These are phyloP conservation scores for Diorhabda sublineata DNA, from an alignment of 1,140 invertebrate species.

Conservation along the genomic window DNA sequence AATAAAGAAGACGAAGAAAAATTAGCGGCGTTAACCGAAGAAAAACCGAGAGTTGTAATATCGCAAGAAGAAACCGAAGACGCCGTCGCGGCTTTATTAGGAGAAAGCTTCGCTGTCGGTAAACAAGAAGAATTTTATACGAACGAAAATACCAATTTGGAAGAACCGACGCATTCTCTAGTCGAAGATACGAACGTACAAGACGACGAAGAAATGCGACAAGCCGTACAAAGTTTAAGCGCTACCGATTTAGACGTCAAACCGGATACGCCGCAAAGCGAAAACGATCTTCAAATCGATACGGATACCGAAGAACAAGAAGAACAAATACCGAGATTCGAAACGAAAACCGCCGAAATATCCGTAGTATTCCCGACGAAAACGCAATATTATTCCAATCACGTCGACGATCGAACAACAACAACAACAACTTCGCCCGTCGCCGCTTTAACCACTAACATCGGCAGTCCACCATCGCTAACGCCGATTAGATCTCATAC, in stretches of 20 bases:
- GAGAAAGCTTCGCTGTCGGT: conserved; percentile 69
- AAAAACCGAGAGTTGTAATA: conserved; percentile 77
- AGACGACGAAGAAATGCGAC: conserved; percentile 73
- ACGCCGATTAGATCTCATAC: conserved; percentile 39
- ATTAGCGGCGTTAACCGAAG: conserved; percentile 47
- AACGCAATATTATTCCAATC: conserved; percentile 47
- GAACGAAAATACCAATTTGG: conserved; percentile 39
- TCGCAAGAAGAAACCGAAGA: conserved; percentile 91
- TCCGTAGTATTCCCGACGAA: conserved; percentile 50
- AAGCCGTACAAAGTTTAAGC: conserved; percentile 70
- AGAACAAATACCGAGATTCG: conserved; percentile 42
- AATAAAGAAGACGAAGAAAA: conserved; percentile 45
- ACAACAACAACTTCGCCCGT: conserved; percentile 17
- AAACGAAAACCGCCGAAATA: conserved; percentile 48
- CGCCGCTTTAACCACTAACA: conserved; percentile 28
- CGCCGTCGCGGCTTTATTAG: conserved; percentile 80
- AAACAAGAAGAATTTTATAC: conserved; percentile 52
- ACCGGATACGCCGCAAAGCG: conserved; percentile 78
- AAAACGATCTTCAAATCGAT: conserved; percentile 80
- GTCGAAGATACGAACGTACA: conserved; percentile 57
- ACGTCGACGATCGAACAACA: conserved; percentile 26
- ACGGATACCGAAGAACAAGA: conserved; percentile 73
- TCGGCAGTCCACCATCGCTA: conserved; percentile 42
- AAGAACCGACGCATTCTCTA: conserved; percentile 45
- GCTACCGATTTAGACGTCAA: conserved; percentile 71